Evolutionary conservation across 2,888 invertebrate species (phyloP).

Genomic region (Tuta absoluta): DNA sequence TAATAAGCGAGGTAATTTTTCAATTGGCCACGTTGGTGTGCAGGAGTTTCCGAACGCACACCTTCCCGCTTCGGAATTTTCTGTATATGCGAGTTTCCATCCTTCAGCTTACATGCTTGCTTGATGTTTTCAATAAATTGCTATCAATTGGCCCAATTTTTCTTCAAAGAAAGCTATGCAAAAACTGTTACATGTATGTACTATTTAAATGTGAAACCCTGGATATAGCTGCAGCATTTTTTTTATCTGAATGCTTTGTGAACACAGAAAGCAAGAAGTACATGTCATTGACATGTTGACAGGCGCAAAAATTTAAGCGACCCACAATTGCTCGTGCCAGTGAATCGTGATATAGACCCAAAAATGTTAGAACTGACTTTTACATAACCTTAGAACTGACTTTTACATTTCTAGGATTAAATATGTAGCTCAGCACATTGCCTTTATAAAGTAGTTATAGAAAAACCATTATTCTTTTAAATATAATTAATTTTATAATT

Average conservation of each 20-base stretch:
- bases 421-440: too few relatives aligned
- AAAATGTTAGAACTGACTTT: not conserved
- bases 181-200: not conserved
- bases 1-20: conserved; percentile 79
- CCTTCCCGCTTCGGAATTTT: conserved; percentile 37
- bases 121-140: not conserved
- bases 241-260: not conserved
- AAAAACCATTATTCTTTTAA: too few relatives aligned
- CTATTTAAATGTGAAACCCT: not conserved
- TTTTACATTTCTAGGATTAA: too few relatives aligned
- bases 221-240: not conserved
- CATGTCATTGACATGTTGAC: conserved; percentile 71
- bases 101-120: not conserved
- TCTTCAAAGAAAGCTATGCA: not conserved
- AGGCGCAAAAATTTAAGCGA: conserved; percentile 61
- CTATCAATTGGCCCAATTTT: not conserved
- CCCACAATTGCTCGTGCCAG: conserved; percentile 68
- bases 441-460: too few relatives aligned
- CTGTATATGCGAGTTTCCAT: not conserved
- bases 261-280: conserved; percentile 40
- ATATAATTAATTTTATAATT: too few relatives aligned
- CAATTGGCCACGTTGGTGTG: conserved; percentile 70
- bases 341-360: conserved; percentile 47
- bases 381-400: not conserved
- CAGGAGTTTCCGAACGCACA: conserved; percentile 28